phyloP scores from a whole-genome alignment of 2,113 vertebrate species.

The Clinocottus analis region DNA sequence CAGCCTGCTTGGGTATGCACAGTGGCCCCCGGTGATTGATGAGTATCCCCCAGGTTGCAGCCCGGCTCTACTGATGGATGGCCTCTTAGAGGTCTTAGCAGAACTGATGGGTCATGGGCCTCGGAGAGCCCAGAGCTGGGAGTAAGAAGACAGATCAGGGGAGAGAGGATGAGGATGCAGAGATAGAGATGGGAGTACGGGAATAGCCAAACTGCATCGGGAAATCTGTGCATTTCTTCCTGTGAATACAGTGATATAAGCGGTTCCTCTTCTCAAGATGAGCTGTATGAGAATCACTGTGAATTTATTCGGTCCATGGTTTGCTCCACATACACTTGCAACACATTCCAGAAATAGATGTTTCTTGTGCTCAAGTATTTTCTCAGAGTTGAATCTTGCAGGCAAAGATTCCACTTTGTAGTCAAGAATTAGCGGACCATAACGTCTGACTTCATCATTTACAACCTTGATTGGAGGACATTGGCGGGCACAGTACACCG shows the following conservation, averaged over 20 bases:
- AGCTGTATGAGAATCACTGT: constrained; percentile 4
- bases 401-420: neutral
- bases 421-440: neutral
- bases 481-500: neutral
- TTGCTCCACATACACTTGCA: constrained; percentile 14
- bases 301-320: constrained; percentile 14
- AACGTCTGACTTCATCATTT: neutral
- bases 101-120: constrained; percentile 76
- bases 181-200: constrained; percentile 10
- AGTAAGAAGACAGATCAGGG: constrained; percentile 41
- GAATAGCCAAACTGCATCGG: constrained; percentile 26
- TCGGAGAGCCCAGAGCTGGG: constrained; percentile 57
- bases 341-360: constrained; percentile 21
- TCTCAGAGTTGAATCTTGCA: constrained; percentile 7
- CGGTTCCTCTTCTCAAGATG: neutral
- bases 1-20: constrained; percentile 82
- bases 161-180: constrained; percentile 17
- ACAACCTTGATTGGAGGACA: neutral
- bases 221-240: constrained; percentile 9
- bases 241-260: constrained; percentile 9
- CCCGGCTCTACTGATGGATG: constrained; percentile 80
- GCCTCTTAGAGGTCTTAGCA: constrained; percentile 73
- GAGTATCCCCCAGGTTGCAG: constrained; percentile 79
- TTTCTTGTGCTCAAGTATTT: constrained; percentile 5
- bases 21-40: constrained; percentile 81